Conservation (phyloP, 2,888 invertebrate genomes). For the Didymodactylos carnosus region DNA sequence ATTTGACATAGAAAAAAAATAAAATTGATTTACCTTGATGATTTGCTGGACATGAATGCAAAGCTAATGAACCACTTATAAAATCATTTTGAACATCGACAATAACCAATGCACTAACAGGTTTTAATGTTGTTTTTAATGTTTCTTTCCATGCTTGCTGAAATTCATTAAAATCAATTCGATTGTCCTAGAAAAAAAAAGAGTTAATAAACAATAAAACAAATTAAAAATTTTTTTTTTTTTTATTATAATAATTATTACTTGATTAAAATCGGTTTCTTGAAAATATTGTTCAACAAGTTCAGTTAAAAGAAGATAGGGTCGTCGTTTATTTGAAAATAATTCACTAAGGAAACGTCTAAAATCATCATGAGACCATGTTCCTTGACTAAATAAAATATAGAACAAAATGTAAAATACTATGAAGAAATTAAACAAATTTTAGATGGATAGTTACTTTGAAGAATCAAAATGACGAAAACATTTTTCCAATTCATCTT, state of each 20-base stretch:
- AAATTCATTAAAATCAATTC: conserved; percentile 21
- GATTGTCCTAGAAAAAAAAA: conserved; percentile 21
- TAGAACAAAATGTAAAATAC: too few relatives aligned
- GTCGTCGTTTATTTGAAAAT: conserved; percentile 17
- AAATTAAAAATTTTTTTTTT: neutral
- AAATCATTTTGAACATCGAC: conserved; percentile 91
- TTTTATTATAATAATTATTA: conserved; percentile 7
- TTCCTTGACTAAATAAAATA: conserved; percentile 20
- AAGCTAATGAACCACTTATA: conserved; percentile 69
- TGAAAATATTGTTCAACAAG: conserved; percentile 18
- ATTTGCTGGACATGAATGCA: conserved; percentile 69
- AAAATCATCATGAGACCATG: conserved; percentile 19
- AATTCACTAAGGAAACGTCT: conserved; percentile 17
- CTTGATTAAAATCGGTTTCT: conserved; percentile 21
- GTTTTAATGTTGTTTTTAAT: conserved; percentile 15
- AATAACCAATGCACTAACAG: conserved; percentile 49
- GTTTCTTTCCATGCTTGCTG: conserved; percentile 21
- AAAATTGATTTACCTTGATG: conserved; percentile 41
- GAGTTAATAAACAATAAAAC: neutral
- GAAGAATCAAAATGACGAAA: neutral
- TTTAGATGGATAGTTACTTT: neutral
- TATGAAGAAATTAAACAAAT: neutral
- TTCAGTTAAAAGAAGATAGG: conserved; percentile 16
- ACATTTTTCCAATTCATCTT: neutral
- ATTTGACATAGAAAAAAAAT: neutral